Percentiles rank a stretch among this genome's conserved stretches.
These are phyloP conservation scores for Mesorhabditis belari DNA, from an alignment of 2,888 invertebrate species.

Conservation along the genomic window DNA sequence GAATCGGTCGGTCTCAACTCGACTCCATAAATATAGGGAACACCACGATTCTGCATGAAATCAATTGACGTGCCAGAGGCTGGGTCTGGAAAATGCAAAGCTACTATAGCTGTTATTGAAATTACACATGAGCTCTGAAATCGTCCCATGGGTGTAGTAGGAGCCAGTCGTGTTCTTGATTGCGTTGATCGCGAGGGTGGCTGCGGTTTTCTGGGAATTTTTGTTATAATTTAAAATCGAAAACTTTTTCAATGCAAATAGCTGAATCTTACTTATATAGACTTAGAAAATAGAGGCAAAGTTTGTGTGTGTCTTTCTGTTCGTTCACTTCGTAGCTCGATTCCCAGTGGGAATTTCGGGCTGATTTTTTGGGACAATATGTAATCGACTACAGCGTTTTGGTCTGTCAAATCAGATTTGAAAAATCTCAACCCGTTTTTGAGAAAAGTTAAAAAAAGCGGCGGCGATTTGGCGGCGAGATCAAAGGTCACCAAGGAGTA, in stretches of 20 bases:
- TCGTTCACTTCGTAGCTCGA: too few relatives aligned
- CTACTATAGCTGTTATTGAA: background rate
- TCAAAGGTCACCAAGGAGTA: too few relatives aligned
- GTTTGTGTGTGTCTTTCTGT: background rate
- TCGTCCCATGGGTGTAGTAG: constrained; percentile 45
- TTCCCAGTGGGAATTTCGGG: too few relatives aligned
- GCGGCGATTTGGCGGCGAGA: too few relatives aligned
- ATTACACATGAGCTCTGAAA: constrained; percentile 49
- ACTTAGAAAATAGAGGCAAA: background rate
- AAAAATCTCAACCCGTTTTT: too few relatives aligned
- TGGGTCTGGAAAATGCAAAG: constrained; percentile 31
- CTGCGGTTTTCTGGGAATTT: constrained; percentile 41
- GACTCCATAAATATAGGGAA: constrained; percentile 49
- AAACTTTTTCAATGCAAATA: too few relatives aligned
- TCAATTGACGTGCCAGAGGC: constrained; percentile 51
- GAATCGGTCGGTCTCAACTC: constrained; percentile 42
- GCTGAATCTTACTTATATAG: too few relatives aligned
- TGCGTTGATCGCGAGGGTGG: constrained; percentile 42
- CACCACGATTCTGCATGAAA: constrained; percentile 43
- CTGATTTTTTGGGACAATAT: too few relatives aligned
- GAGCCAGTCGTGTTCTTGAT: constrained; percentile 43
- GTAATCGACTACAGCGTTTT: too few relatives aligned
- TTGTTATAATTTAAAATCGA: too few relatives aligned
- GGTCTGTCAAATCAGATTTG: too few relatives aligned
- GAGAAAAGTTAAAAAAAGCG: too few relatives aligned